Evolutionary conservation across 2,113 vertebrate genomes (phyloP), one percentile per base, ranked within the genome.

Genomic region (Rhea pennata): DNA sequence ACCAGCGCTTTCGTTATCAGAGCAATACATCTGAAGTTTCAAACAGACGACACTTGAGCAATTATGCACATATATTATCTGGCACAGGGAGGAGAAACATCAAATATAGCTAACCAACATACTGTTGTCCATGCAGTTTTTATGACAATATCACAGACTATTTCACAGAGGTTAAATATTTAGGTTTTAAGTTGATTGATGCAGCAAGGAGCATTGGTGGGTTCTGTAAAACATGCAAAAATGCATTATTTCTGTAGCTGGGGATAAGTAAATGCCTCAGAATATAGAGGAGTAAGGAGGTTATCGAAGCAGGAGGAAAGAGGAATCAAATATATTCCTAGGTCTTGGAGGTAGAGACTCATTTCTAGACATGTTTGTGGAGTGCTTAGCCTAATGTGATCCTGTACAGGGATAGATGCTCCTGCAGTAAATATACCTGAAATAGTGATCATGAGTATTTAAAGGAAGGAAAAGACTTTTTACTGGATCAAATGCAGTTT

Each of bases 51-150:
- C 78, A 84, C 84, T 92, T 90, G 54, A 91, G 92, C 87, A 92
- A 95, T 95, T 96, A 96, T 91, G 95, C 82, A 83, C 96, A 95
- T 95, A 96, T 51, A 95, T 97, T 96, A 96, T 87, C 82, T 88
- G 67, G 71, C 15, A 2, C 76, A 90, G 33, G 61, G 65, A 90
- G 83, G 69, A 81, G 92, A 96, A 96, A 94, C 79, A 95, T 95
- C 94, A 96, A 88, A 91, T 84, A 74, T n/a, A 95, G 81, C 84
- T 81, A 96, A 82, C 78, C 78, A 91, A 87, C 51, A 76, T 91
- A 85, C 75, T 86, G 78, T 53, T 96, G 64, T 71, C 69, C 78
- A 48, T 74, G 95, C 89, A 92, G 91, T 80, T 91, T 91, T 76
- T 89, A 42, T 70, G 66, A 77, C 83, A 93, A 94, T 74, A 94